These are phyloP conservation scores for Syncerus caffer DNA, from an alignment of 2,797 vertebrate species.

Conservation along the genomic window DNA sequence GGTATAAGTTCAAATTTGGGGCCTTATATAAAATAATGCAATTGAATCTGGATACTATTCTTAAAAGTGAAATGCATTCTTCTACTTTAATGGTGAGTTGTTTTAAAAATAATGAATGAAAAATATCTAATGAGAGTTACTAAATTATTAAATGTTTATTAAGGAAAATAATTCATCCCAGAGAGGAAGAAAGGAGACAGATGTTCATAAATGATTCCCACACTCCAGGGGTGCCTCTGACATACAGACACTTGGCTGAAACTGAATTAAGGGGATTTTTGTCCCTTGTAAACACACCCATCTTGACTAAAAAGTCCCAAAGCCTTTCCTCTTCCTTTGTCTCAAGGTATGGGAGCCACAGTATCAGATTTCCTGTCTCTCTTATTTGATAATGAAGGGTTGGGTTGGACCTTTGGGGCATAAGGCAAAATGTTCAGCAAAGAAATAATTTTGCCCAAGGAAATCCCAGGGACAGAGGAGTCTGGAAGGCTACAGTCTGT, in stretches of 20 bases:
- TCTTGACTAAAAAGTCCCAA: neutral
- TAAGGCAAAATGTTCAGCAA: neutral
- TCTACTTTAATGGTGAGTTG: neutral
- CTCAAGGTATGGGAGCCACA: neutral
- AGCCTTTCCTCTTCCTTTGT: neutral
- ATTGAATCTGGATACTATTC: neutral
- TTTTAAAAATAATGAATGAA: neutral
- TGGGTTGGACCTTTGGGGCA: neutral
- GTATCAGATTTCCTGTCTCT: neutral
- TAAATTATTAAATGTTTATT: neutral
- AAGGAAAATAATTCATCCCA: neutral
- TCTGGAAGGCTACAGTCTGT: neutral
- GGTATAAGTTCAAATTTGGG: neutral
- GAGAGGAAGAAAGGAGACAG: neutral
- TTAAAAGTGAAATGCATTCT: neutral
- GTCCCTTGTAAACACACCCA: neutral
- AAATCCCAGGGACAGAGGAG: neutral
- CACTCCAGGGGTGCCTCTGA: neutral
- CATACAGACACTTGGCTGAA: neutral
- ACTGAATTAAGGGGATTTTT: neutral
- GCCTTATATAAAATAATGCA: neutral
- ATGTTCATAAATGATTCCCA: neutral
- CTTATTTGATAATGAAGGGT: neutral
- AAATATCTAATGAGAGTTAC: neutral
- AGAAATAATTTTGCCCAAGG: neutral